Evolutionary conservation across 2,888 invertebrate genomes (phyloP).

Genomic region (Caenorhabditis sulstoni): DNA sequence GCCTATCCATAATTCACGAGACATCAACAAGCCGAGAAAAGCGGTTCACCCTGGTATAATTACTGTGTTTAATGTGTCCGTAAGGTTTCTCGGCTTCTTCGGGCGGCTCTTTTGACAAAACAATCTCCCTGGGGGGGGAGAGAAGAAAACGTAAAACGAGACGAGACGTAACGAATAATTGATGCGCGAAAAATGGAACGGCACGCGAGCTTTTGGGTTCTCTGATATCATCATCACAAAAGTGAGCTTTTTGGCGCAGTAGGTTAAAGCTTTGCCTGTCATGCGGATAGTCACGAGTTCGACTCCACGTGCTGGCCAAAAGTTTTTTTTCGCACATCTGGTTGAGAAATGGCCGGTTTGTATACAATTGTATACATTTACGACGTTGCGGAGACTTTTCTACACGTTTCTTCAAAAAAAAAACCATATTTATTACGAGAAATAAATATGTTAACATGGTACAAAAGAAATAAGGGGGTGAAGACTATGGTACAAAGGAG

Average conservation of each 20-base stretch:
- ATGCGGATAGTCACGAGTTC: background rate
- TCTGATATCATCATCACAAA: no score
- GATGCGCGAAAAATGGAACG: slow-evolving; percentile 33
- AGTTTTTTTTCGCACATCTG: slow-evolving; percentile 12
- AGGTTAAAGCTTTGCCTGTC: background rate
- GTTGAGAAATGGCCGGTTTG: slow-evolving; percentile 5
- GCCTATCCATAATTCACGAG: slow-evolving; percentile 47
- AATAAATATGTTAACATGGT: slow-evolving; percentile 31
- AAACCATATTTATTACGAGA: slow-evolving; percentile 53
- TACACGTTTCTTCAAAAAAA: slow-evolving; percentile 21
- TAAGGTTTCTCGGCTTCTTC: slow-evolving; percentile 11
- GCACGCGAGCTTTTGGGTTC: background rate
- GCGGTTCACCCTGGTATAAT: slow-evolving; percentile 20
- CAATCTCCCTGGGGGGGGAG: slow-evolving; percentile 5
- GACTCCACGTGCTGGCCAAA: no score
- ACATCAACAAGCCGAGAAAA: background rate
- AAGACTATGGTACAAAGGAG: slow-evolving; percentile 38
- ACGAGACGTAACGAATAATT: slow-evolving; percentile 22
- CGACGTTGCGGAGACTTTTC: background rate
- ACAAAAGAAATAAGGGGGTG: slow-evolving; percentile 4
- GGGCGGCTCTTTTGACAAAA: slow-evolving; percentile 37
- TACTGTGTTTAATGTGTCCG: slow-evolving; percentile 48
- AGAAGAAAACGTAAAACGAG: background rate
- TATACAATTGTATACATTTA: slow-evolving; percentile 20
- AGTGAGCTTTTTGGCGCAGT: no score